phyloP scores from a whole-genome alignment of 2,797 vertebrate genomes.

The Todus mexicanus region DNA sequence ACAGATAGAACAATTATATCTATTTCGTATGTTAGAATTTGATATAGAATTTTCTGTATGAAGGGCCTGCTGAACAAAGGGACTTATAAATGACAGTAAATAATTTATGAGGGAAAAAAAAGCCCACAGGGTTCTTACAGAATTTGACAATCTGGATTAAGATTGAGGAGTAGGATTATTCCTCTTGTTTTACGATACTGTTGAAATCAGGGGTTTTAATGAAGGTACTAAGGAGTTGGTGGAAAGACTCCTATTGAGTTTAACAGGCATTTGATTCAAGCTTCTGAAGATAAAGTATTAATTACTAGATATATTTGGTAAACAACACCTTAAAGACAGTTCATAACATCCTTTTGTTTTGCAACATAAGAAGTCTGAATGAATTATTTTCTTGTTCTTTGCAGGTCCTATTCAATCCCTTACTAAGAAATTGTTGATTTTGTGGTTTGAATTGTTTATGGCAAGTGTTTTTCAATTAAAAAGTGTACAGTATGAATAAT shows the following conservation, averaged over 20 bases:
- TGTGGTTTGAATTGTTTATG: constrained; percentile 3
- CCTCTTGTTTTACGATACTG: not conserved
- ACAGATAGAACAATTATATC: too few relatives aligned
- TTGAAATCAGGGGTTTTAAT: not conserved
- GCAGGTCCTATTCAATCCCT: not conserved
- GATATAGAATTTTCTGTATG: not conserved
- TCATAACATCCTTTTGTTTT: not conserved
- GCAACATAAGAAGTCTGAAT: not conserved
- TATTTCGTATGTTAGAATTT: not conserved
- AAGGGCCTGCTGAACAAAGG: not conserved
- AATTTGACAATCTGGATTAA: not conserved
- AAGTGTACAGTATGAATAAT: constrained; percentile 15
- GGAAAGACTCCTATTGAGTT: not conserved
- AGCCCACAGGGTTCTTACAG: not conserved
- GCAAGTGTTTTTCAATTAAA: constrained; percentile 39
- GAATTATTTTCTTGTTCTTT: not conserved
- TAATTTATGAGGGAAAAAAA: not conserved
- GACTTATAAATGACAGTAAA: not conserved
- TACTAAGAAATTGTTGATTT: not conserved
- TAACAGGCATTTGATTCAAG: not conserved
- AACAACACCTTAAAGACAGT: not conserved
- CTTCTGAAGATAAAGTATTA: not conserved
- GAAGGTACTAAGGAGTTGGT: not conserved
- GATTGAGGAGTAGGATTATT: not conserved
- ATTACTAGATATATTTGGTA: not conserved